Base-by-base conservation (phyloP, 2,797 vertebrate species). In the Tachyglossus aculeatus region DNA sequence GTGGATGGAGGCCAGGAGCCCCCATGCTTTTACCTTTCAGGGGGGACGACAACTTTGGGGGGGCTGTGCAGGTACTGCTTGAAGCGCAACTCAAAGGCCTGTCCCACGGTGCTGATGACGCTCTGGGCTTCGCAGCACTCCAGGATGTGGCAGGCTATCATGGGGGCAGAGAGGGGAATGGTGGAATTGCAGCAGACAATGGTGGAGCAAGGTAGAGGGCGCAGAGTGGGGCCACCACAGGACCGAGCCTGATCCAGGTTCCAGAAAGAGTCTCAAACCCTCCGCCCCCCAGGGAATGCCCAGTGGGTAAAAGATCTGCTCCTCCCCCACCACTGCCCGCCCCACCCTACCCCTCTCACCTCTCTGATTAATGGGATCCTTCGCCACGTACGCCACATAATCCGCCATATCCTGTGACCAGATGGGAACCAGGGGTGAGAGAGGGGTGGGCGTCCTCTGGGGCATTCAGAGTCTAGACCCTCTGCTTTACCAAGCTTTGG, bases 361-460 rank as follows among this genome's bases (percentile, higher is more conserved):
- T 97, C 98, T 95, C 88, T 98, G 97, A 86, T 99, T 99, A 70
- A 99, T 95, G 56, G 97, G 97, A 80, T 99, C 98, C 93, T 99
- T 99, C 83, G 97, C 97, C 1, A 99, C 97, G 1, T 99, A 99
- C 2, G 98, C 97, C 16, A 99, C 97, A 1, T 99, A 99, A 81
- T 99, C 97, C 0, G 94, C 95, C 48, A 95, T 96, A 74, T 99
- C 98, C 98, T 99, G 88, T 56, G 85, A 29, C 74, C 31, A 90
- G 27, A 83, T 50, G 39, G 18, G 1, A 7, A 74, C 54, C 55
- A 48, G 18, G 11, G 14, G 51, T 9, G 47, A 24, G 6, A 45
- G 24, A 12, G 6, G 33, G 44, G 7, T 5, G n/a, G 56, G 5
- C 29, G 21, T 29, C 29, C 14, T 48, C 11, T 3, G 2, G 9